phyloP scores from a whole-genome alignment of 2,888 invertebrate genomes.

The Dermolepida albohirtum region DNA sequence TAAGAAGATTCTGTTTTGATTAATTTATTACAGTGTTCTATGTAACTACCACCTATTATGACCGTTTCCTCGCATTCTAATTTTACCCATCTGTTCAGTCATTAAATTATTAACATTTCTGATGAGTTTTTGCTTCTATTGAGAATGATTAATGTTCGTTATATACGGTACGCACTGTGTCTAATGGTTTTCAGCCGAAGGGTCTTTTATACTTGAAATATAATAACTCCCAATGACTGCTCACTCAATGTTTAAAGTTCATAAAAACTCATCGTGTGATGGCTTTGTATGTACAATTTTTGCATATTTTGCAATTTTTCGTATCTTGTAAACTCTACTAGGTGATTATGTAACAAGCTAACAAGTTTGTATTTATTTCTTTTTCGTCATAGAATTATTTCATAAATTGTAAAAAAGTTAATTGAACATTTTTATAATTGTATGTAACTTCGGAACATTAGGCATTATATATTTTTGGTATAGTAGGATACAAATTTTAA shows the following conservation, averaged over 20 bases:
- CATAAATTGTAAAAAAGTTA: too few relatives aligned
- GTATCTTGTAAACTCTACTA: neutral
- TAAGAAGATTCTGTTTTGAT: neutral
- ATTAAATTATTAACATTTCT: conserved; percentile 29
- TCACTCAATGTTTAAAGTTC: neutral
- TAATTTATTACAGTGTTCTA: conserved; percentile 3
- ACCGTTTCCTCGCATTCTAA: neutral
- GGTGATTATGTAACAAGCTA: too few relatives aligned
- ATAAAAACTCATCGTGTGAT: too few relatives aligned
- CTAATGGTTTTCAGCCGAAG: neutral
- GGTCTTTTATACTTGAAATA: conserved; percentile 9
- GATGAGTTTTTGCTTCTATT: conserved; percentile 28
- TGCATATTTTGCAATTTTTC: neutral
- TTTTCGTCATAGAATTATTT: too few relatives aligned
- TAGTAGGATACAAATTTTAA: too few relatives aligned
- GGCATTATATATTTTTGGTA: too few relatives aligned
- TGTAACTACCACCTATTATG: neutral
- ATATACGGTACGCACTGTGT: neutral
- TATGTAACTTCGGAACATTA: too few relatives aligned
- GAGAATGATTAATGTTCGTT: conserved; percentile 25
- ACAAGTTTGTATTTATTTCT: too few relatives aligned
- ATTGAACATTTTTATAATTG: too few relatives aligned
- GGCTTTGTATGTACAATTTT: neutral
- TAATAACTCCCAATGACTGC: conserved; percentile 15
- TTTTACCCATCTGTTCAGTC: conserved; percentile 19